A percentile compares a stretch with the other conserved stretches of the same genome.
Conservation (phyloP, 2,797 vertebrate species). For the Eospalax fontanierii region DNA sequence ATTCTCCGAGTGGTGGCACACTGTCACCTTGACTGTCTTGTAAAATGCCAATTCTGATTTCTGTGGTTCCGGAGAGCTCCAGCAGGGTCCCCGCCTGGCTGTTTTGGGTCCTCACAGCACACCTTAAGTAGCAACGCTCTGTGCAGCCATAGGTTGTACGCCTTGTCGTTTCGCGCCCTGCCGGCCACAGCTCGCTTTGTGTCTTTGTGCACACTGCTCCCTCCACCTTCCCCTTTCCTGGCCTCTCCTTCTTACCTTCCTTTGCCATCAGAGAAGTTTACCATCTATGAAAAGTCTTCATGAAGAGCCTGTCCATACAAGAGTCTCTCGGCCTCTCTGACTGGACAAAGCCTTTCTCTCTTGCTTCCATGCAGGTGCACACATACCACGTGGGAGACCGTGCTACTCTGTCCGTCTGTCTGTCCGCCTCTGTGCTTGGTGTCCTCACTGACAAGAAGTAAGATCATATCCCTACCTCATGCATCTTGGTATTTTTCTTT, state of each 20-base stretch:
- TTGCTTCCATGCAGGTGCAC: neutral
- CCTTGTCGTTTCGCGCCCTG: neutral
- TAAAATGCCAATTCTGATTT: neutral
- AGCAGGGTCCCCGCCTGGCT: neutral
- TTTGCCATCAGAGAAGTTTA: neutral
- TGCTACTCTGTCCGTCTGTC: neutral
- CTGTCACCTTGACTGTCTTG: too few relatives aligned
- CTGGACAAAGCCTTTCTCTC: neutral
- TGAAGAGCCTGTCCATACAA: neutral
- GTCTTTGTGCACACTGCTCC: neutral
- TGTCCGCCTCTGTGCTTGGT: neutral
- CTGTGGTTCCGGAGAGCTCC: neutral
- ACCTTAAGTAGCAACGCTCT: neutral
- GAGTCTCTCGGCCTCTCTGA: neutral
- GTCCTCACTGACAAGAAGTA: neutral
- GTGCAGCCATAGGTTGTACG: neutral
- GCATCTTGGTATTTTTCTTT: neutral
- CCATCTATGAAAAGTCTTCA: neutral
- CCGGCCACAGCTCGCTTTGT: neutral
- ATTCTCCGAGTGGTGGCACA: neutral
- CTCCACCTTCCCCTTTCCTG: neutral
- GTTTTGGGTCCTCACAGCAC: too few relatives aligned
- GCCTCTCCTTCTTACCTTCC: neutral
- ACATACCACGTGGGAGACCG: neutral
- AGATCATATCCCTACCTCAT: neutral